Conservation (phyloP, 2,797 vertebrate genomes). For the Fistularia tabacaria region DNA sequence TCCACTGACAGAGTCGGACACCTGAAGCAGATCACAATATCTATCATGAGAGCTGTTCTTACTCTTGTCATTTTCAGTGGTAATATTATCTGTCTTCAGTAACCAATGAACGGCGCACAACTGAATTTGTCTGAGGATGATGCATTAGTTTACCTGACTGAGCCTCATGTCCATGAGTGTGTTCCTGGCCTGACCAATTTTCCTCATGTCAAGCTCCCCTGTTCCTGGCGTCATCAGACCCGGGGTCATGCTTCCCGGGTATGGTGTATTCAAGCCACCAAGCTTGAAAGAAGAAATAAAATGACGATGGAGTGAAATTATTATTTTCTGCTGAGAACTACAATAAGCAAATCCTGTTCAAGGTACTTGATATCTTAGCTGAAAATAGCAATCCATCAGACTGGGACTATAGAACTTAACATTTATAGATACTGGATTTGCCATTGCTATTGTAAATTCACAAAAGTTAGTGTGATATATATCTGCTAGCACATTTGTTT, state of each 20-base stretch:
- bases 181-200: slow-evolving; percentile 97
- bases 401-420: too few species aligned
- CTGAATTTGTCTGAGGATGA: neutral
- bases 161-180: slow-evolving; percentile 99
- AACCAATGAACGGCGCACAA: neutral
- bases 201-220: slow-evolving; percentile 97
- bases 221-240: slow-evolving; percentile 93
- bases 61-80: too few species aligned
- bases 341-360: too few species aligned
- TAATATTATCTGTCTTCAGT: neutral
- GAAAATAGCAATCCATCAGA: too few species aligned
- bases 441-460: neutral
- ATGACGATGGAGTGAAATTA: neutral
- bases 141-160: slow-evolving; percentile 83
- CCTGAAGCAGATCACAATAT: slow-evolving; percentile 64
- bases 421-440: too few species aligned
- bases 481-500: neutral
- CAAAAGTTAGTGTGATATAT: neutral
- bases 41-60: too few species aligned
- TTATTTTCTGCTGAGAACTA: neutral
- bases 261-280: slow-evolving; percentile 91
- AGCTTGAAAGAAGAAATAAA: slow-evolving; percentile 57
- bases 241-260: slow-evolving; percentile 94
- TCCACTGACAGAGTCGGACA: slow-evolving; percentile 97
- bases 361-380: too few species aligned